Conservation (phyloP, 2,113 vertebrate genomes). For the Pundamilia nyererei region DNA sequence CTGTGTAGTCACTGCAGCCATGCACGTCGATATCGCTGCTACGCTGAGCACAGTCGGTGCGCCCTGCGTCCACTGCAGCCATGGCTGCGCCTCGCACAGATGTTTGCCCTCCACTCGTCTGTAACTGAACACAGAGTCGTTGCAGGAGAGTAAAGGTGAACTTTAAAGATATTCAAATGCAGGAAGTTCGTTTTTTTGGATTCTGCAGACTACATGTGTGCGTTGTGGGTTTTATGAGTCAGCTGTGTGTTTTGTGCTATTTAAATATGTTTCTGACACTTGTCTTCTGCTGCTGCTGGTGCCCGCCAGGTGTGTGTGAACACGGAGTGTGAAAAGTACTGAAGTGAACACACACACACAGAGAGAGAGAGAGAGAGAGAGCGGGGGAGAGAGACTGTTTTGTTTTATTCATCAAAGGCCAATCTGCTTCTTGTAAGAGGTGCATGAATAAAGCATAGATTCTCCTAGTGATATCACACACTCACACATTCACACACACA, state of each 20-base stretch:
- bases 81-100: background rate
- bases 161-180: background rate
- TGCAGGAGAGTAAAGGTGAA: background rate
- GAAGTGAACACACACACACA: background rate
- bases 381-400: background rate
- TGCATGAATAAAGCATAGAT: conserved; percentile 30
- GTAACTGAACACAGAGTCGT: background rate
- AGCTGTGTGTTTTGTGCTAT: background rate
- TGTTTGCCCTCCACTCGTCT: background rate
- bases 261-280: background rate
- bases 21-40: background rate
- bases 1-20: background rate
- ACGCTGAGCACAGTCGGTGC: background rate
- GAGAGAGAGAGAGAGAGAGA: too few relatives aligned
- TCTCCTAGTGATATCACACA: background rate
- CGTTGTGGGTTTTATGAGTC: background rate
- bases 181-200: background rate
- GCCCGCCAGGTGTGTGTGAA: background rate
- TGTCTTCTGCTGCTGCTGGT: background rate
- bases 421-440: conserved; percentile 33
- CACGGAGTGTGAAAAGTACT: background rate
- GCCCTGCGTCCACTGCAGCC: background rate
- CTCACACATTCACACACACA: background rate
- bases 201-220: background rate
- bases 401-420: conserved; percentile 51